phyloP scores from a whole-genome alignment of 2,888 invertebrate species.

The Quadroppia sp. region DNA sequence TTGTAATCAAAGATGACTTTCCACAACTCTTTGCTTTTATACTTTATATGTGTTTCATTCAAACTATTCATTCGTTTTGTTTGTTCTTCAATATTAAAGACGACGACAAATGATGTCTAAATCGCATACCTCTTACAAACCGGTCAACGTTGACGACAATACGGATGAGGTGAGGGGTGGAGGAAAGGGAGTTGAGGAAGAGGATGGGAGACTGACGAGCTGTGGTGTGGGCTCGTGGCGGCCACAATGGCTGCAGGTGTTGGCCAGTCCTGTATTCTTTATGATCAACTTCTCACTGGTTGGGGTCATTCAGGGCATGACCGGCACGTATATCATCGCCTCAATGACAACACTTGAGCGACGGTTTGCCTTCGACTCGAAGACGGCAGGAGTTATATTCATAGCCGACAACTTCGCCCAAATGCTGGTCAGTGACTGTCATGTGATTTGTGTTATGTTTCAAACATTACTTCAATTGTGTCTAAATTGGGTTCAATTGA shows the following conservation, averaged over 20 bases:
- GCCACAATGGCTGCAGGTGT: constrained; percentile 47
- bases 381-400: constrained; percentile 44
- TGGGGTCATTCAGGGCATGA: constrained; percentile 45
- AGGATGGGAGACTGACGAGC: background rate
- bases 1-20: too few species aligned
- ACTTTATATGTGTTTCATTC: background rate
- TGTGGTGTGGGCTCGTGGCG: constrained; percentile 46
- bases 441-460: background rate
- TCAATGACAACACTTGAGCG: constrained; percentile 46
- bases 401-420: constrained; percentile 45
- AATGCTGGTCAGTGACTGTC: constrained; percentile 38
- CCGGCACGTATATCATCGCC: constrained; percentile 45
- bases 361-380: constrained; percentile 45
- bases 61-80: background rate
- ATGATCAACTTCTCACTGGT: constrained; percentile 44
- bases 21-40: too few species aligned
- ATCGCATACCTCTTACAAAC: background rate
- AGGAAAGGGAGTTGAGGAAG: constrained; percentile 14
- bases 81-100: too few species aligned
- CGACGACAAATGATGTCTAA: constrained; percentile 24
- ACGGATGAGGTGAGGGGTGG: background rate
- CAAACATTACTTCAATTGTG: background rate
- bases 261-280: constrained; percentile 45
- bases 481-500: too few species aligned
- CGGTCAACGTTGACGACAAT: background rate